Base-by-base conservation (phyloP, 2,888 invertebrate species). In the Hemistola chrysoprasaria region DNA sequence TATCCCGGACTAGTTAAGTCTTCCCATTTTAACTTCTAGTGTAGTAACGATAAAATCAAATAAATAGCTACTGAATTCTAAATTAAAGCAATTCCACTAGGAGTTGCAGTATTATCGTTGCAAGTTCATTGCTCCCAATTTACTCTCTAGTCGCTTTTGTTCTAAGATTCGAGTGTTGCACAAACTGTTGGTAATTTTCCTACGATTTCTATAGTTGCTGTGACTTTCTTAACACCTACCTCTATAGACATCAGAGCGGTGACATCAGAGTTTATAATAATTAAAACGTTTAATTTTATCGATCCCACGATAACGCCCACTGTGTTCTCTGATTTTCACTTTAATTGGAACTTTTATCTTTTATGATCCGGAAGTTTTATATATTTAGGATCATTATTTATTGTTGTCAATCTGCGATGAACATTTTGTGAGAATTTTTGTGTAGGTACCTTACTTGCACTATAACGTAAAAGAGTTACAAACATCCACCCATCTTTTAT, bases 81-180 rank as follows among this genome's bases (percentile, higher is more conserved):
- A 41, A 36, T 36, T 36, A 31, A 36, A 32, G 26, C 22, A 20
- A 30, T 36, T 37, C 8, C 22, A 26, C 24, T 43, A 29, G 34
- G 43, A 38, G 27, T 41, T 43, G 34, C 10, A 36, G 26, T 36
- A 27, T 37, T 35, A 32, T 40, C 42, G 29, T 42, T 37, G 9
- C 36, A 11, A 38, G 52, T 50, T 55, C 48, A 36, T 47, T 48
- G 52, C 40, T 34, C 53, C 32, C 36, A 22, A 27, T 36, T 44
- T 33, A 11, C 23, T 38, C 37, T 32, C 20, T 23, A 26, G 22
- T 10, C 10, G 34, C 22, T 28, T 31, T 21, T 41, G 20, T 34
- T 32, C 22, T 5, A 27, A 11, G 22, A 30, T 11, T 22, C 32
- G 3, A 31, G 8, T 26, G 8, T 35, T 31, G 23, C 29, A 22